Base-by-base conservation (phyloP, 2,797 vertebrate genomes). In the Melanotaenia parkinsoni region DNA sequence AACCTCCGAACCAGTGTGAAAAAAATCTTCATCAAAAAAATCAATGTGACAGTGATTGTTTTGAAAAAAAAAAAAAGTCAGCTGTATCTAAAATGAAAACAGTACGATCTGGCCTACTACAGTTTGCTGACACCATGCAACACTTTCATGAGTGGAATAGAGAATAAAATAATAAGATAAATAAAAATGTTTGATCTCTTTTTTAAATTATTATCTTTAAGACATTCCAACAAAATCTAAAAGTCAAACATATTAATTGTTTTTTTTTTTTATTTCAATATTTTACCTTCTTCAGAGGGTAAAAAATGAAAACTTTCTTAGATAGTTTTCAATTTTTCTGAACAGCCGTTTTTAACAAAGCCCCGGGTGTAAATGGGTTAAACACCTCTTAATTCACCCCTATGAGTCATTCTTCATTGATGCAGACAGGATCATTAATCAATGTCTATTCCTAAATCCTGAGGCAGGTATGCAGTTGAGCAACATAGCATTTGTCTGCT, bases 401-500 rank as follows among this genome's bases (percentile, higher is more conserved):
- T 2, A 11, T 38, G 0, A 74, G 40, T 77, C 28, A 37, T 37
- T 65, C 0, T 12, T 37, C 10, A 54, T 66, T 66, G 35, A 56
- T 50, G 40, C 33, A 57, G 56, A 76, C 59, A 37, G 70, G n/a
- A 45, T 50, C 33, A 79, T 86, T 45, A 88, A 80, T 89, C 76
- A 69, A 60, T 45, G 60, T 77, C 70, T 80, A 1, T 61, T 66
- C 53, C 62, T 74, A 86, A 78, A 87, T 87, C 72, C 77, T 74
- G 72, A 12, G 24, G 54, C 69, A 84, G 77, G 74, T 87, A 85
- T 79, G 80, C 58, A 66, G 82, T 89, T 88, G 81, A 84, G 88
- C 85, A 87, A 91, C 86, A 64, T 90, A 78, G 68, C 68, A 71
- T 88, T 89, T 90, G 89, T 87, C 82, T 84, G 75, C 79, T 89